These are phyloP conservation scores for Trissolcus japonicus DNA, from an alignment of 2,888 invertebrate species.

Conservation along the genomic window DNA sequence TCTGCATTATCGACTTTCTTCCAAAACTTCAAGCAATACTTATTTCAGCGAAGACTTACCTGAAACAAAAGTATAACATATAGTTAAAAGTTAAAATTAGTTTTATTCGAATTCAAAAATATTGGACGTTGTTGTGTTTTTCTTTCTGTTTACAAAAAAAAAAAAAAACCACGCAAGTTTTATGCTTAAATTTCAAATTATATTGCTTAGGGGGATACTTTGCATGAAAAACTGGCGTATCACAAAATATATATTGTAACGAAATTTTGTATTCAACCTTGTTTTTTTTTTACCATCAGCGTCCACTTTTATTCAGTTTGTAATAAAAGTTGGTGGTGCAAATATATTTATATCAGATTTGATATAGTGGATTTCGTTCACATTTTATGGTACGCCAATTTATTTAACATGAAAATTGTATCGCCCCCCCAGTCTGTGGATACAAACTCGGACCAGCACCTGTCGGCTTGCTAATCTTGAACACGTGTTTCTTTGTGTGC, in stretches of 20 bases:
- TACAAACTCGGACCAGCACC: conserved; percentile 69
- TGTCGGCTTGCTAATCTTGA: conserved; percentile 74
- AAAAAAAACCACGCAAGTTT: no score
- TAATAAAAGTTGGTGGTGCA: no score
- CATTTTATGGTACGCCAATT: conserved; percentile 19
- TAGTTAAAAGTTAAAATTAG: not conserved
- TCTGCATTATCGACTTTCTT: conserved; percentile 13
- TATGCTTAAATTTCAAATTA: no score
- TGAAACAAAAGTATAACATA: conserved; percentile 23
- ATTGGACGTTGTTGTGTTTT: no score
- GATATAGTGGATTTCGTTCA: conserved; percentile 8
- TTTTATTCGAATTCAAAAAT: not conserved
- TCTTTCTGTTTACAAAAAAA: no score
- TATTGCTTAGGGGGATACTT: no score
- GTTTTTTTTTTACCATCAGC: no score
- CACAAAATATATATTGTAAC: no score
- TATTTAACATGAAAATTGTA: conserved; percentile 41
- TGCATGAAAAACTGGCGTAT: no score
- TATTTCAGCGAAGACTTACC: conserved; percentile 17
- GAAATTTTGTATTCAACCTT: no score
- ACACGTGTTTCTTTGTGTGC: conserved; percentile 73
- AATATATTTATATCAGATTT: conserved; percentile 6
- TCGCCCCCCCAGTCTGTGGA: conserved; percentile 49
- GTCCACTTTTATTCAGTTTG: no score
- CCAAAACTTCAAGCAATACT: not conserved